Percentiles rank a stretch among this genome's conserved stretches.
Conservation (phyloP, 1,140 invertebrate genomes). For the Triops cancriformis region DNA sequence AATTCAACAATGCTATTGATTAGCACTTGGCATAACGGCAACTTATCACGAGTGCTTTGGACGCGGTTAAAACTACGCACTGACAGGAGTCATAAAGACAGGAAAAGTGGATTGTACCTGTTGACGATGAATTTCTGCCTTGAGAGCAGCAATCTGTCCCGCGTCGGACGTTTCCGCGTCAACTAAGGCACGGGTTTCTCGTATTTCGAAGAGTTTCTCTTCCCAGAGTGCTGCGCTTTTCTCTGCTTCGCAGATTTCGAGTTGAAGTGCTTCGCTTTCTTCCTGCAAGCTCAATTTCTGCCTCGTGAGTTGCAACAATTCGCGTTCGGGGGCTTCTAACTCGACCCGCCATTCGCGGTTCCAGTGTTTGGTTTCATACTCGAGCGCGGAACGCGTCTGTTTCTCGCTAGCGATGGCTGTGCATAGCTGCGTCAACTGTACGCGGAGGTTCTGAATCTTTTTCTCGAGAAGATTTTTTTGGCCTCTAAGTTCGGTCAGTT, state of each 20-base stretch:
- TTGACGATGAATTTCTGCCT: constrained; percentile 24
- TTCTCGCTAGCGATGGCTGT: constrained; percentile 49
- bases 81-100: neutral
- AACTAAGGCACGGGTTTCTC: constrained; percentile 17
- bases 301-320: constrained; percentile 14
- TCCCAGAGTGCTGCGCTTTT: constrained; percentile 23
- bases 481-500: constrained; percentile 48
- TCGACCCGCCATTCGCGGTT: constrained; percentile 48
- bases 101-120: neutral
- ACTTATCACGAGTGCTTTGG: too few relatives aligned
- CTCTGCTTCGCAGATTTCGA: constrained; percentile 13
- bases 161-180: constrained; percentile 24
- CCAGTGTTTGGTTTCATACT: constrained; percentile 49
- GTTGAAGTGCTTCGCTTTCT: constrained; percentile 15
- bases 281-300: constrained; percentile 3
- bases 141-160: constrained; percentile 15
- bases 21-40: too few relatives aligned
- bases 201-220: constrained; percentile 21
- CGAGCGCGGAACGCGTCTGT: constrained; percentile 49
- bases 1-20: too few relatives aligned
- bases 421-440: constrained; percentile 51
- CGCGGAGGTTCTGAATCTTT: constrained; percentile 50
- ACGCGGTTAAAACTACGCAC: too few relatives aligned
- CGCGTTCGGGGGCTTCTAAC: constrained; percentile 38
- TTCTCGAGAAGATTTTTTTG: constrained; percentile 49